Evolutionary conservation across 1,140 invertebrate species (phyloP).

Genomic region (Parapsyche elsis): DNA sequence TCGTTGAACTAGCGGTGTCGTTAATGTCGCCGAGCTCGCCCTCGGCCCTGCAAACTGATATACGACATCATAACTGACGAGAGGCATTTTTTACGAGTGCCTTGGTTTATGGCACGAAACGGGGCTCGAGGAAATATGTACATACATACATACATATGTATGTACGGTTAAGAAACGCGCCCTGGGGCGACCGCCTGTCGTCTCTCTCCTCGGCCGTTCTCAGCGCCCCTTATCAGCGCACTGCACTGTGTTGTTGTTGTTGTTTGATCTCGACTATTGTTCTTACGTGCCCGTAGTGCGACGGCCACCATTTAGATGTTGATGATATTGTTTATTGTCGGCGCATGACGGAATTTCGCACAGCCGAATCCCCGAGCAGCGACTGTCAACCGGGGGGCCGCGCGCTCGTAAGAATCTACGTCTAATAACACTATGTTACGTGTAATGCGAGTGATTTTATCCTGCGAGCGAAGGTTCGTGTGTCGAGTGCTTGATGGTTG

Average conservation of each 20-base stretch:
- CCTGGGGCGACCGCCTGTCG: not conserved
- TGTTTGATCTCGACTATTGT: conserved; percentile 5
- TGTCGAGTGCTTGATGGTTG: no score
- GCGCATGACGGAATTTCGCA: conserved; percentile 34
- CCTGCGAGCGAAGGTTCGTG: no score
- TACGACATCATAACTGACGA: conserved; percentile 26
- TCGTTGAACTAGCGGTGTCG: not conserved
- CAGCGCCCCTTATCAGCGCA: not conserved
- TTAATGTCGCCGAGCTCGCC: not conserved
- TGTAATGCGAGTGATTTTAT: no score
- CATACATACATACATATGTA: not conserved
- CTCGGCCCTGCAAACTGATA: conserved; percentile 2
- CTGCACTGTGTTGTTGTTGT: not conserved
- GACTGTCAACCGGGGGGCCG: no score
- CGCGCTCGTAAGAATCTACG: no score
- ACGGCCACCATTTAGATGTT: conserved; percentile 10
- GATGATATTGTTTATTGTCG: conserved; percentile 21
- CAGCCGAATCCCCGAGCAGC: not conserved
- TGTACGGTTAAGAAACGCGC: not conserved
- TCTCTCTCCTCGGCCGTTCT: not conserved
- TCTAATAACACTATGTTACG: no score
- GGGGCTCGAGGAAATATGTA: no score
- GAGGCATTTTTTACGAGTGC: not conserved
- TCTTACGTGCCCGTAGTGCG: not conserved
- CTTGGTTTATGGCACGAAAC: not conserved